Base-by-base conservation (phyloP, 2,888 invertebrate genomes). In the Chrysomela aeneicollis region DNA sequence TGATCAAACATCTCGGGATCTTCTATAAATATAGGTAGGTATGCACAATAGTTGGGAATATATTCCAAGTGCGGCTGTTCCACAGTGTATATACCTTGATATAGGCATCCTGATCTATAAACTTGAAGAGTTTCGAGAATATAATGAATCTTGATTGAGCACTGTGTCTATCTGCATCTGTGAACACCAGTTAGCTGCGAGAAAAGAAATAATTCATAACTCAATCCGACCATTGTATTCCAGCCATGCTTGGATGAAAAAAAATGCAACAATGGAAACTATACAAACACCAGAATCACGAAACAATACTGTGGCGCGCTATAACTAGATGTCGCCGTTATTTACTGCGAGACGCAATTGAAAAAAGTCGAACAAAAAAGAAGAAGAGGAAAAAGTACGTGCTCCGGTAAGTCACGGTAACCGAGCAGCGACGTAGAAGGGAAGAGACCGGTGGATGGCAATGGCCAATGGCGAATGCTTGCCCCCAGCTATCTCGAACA, bases 371-470 rank as follows among this genome's bases (percentile, higher is more conserved):
- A 3, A 42, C 2, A 42, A 35, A 35, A 9, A 9, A 35, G 32
- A 35, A 35, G 32, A 10, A 54, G 63, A 66, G 63, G 37, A 60
- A 64, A 68, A 64, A 60, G 59, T 63, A 62, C 65, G 69, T 68
- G 71, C 67, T 71, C 66, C 74, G 72, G 73, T 74, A 74, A 74
- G 73, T 73, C 73, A 74, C 74, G 74, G 66, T 68, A 66, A 49
- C 18, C 46, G 57, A 57, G 15, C 55, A 47, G 57, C 54, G 42
- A 46, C 26, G 57, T n/a, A 12, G 26, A 57, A 57, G 57, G 58
- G 60, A 66, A 63, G 63, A 61, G 61, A 46, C 51, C 54, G 46
- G 26, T 22, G 51, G 55, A 57, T 30, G 17, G 59, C 49, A 26
- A 47, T 57, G 62, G 55, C 66, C 66, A 66, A 66, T 66, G 51